Evolutionary conservation across 2,113 vertebrate genomes (phyloP), one percentile per base, ranked within the genome.

Genomic region (Bettongia penicillata): DNA sequence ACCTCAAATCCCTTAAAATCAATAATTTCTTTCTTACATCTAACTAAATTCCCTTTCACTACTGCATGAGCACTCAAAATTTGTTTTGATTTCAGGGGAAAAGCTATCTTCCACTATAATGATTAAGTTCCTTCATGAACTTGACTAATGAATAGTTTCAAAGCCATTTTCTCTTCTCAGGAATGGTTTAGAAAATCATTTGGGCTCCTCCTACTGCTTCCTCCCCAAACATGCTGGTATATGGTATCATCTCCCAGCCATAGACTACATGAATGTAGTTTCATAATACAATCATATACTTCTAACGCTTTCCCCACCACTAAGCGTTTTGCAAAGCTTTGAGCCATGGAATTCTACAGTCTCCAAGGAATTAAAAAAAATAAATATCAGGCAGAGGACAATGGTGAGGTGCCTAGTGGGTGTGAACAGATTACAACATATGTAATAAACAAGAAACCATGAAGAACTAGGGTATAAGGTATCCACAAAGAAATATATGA

Each of bases 171-270:
- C 51, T 95, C 12, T 49, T 89, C 31, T 37, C 19, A 92, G 92
- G 37, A 90, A 96, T 93, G 89, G 48, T 90, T 95, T 95, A 97
- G 91, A 95, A 96, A 97, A 96, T 93, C 77, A 95, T 47, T n/a
- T 97, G 91, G 91, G 77, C 11, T 25, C 16, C 53, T 93, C 43
- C 92, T 53, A 48, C 53, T 89, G 31, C n/a, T 51, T 68, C 95
- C 94, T 94, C 90, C 93, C 95, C 37, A 95, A 31, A 93, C 43
- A 61, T 52, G 25, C 55, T n/a, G 0, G 1, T 37, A 89, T 9
- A 77, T 51, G 55, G 49, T 68, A 43, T 91, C 57, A 43, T 14
- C 26, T 31, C 51, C 55, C 57, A 92, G 37, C 23, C 37, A 37
- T 26, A 43, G 25, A 68, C 22, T 68, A 1, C 31, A n/a, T 3